A percentile compares a stretch with the other conserved stretches of the same genome.
phyloP scores from a whole-genome alignment of 1,140 invertebrate species.

The Drosophila lacteicornis region DNA sequence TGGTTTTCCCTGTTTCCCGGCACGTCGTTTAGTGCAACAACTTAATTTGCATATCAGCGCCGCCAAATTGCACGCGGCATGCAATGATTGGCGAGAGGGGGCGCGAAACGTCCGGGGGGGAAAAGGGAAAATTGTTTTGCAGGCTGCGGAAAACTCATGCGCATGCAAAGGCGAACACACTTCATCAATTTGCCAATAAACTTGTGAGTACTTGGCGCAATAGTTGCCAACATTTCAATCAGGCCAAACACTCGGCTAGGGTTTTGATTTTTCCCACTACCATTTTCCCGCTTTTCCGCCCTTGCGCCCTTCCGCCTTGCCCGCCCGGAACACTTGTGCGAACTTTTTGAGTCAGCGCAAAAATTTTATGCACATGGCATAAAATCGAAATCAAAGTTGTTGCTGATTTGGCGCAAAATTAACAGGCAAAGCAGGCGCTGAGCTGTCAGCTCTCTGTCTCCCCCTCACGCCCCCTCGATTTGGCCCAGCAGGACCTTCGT shows the following conservation, averaged over 20 bases:
- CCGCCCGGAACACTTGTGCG: constrained; percentile 22
- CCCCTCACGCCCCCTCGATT: neutral
- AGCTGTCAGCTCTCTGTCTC: constrained; percentile 35
- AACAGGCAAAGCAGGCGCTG: constrained; percentile 69
- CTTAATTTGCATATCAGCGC: constrained; percentile 83
- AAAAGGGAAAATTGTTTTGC: constrained; percentile 73
- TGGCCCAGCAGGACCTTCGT: constrained; percentile 16
- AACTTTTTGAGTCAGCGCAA: constrained; percentile 67
- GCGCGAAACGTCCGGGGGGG: neutral
- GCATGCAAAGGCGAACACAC: constrained; percentile 64
- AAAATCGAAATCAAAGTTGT: constrained; percentile 79
- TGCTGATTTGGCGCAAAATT: constrained; percentile 81
- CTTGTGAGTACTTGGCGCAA: constrained; percentile 79
- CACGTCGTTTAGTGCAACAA: constrained; percentile 83
- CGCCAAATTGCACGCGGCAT: constrained; percentile 80
- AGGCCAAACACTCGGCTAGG: constrained; percentile 65
- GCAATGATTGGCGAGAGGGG: constrained; percentile 47
- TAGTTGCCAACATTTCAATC: constrained; percentile 83
- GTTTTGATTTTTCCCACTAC: constrained; percentile 31
- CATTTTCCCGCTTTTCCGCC: neutral
- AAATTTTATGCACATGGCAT: constrained; percentile 77
- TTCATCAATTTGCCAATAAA: constrained; percentile 83
- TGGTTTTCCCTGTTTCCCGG: constrained; percentile 71
- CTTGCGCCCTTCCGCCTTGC: no score
- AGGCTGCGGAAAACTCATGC: constrained; percentile 56